Percentiles rank a stretch among this genome's conserved stretches.
These are phyloP conservation scores for Aurelia aurita DNA, from an alignment of 30 jellyfish, hydroid and myxozoan species.

Conservation along the genomic window DNA sequence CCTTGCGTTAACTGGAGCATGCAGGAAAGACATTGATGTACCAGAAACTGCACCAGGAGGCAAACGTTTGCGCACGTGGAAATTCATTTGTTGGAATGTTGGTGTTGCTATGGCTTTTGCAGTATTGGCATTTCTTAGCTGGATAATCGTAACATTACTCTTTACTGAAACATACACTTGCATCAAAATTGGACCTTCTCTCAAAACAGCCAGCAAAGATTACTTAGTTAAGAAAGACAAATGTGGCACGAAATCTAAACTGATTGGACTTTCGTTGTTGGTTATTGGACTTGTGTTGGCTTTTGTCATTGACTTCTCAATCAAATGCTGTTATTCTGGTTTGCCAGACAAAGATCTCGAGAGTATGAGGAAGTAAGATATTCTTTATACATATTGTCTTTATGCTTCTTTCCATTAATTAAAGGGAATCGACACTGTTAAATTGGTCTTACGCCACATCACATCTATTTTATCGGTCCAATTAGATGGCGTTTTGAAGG, in stretches of 20 bases:
- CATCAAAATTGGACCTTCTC: slow-evolving; percentile 48
- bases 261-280: background rate
- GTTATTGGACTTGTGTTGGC: background rate
- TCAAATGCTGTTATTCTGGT: slow-evolving; percentile 14
- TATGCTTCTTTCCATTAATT: too few relatives aligned
- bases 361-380: background rate
- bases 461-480: too few relatives aligned
- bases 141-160: slow-evolving; percentile 36
- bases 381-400: background rate
- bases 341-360: background rate
- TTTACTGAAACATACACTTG: slow-evolving; percentile 45
- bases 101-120: slow-evolving; percentile 22
- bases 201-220: background rate
- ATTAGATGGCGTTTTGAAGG: too few relatives aligned
- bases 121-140: slow-evolving; percentile 19
- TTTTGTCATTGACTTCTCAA: background rate
- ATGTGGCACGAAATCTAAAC: background rate
- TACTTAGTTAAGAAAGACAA: background rate
- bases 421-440: too few relatives aligned
- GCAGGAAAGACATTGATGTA: slow-evolving; percentile 43
- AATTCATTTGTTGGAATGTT: slow-evolving; percentile 9
- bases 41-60: slow-evolving; percentile 23
- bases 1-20: slow-evolving; percentile 10
- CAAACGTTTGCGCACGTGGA: slow-evolving; percentile 43
- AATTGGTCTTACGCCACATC: too few relatives aligned